Evolutionary conservation across 2,113 vertebrate species (phyloP).

Genomic region (Scartelaos histophorus): DNA sequence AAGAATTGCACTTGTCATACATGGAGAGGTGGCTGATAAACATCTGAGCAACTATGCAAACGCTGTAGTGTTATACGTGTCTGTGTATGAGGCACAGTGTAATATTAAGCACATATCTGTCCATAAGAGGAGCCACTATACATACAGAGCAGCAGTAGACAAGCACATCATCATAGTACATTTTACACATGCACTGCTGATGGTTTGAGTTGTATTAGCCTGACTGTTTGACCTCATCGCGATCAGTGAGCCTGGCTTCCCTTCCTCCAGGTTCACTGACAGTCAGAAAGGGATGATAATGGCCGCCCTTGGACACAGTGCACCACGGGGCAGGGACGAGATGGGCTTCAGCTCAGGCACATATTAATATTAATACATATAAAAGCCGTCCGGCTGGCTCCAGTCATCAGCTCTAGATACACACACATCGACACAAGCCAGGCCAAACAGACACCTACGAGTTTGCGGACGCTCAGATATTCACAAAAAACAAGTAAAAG

Average conservation of each 20-base stretch:
- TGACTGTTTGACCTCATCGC: slow-evolving; percentile 67
- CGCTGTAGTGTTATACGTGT: slow-evolving; percentile 20
- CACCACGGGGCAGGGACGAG: slow-evolving; percentile 66
- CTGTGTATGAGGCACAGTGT: slow-evolving; percentile 11
- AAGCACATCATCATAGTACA: slow-evolving; percentile 22
- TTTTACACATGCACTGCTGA: slow-evolving; percentile 37
- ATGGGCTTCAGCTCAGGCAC: slow-evolving; percentile 67
- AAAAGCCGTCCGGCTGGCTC: slow-evolving; percentile 76
- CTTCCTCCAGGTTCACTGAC: slow-evolving; percentile 57
- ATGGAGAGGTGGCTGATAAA: slow-evolving; percentile 37
- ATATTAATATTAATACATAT: slow-evolving; percentile 84
- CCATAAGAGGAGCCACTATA: slow-evolving; percentile 32
- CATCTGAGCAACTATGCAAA: slow-evolving; percentile 18
- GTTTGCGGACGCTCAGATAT: slow-evolving; percentile 42
- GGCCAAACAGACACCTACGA: slow-evolving; percentile 50
- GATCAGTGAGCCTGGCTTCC: slow-evolving; percentile 43
- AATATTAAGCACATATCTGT: slow-evolving; percentile 4
- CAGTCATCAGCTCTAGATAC: slow-evolving; percentile 61
- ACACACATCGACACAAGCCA: slow-evolving; percentile 23
- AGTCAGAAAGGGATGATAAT: slow-evolving; percentile 72
- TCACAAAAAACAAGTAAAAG: slow-evolving; percentile 76
- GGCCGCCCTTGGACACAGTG: slow-evolving; percentile 72
- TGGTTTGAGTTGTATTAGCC: slow-evolving; percentile 63
- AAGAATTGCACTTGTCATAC: slow-evolving; percentile 43
- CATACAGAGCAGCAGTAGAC: slow-evolving; percentile 36